These are phyloP conservation scores for Camelus dromedarius DNA, from an alignment of 2,113 vertebrate genomes.

Conservation along the genomic window DNA sequence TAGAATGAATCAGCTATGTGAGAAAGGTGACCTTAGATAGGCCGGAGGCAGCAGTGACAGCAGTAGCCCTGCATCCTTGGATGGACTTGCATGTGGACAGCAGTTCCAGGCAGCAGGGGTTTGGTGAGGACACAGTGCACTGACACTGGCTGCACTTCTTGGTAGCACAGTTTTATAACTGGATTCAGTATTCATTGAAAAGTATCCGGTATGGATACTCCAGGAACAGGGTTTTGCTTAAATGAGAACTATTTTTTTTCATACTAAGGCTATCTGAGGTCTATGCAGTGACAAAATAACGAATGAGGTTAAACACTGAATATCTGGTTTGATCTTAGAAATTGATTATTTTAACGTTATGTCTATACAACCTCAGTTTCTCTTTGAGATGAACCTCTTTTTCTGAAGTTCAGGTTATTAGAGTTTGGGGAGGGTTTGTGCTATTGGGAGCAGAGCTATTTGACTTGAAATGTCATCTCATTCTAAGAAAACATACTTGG, in stretches of 20 bases:
- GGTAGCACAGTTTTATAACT: not conserved
- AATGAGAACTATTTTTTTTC: slow-evolving; percentile 2
- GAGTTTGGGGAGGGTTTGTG: slow-evolving; percentile 34
- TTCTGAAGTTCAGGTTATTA: slow-evolving; percentile 28
- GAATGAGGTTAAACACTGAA: not conserved
- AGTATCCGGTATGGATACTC: not conserved
- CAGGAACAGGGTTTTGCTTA: not conserved
- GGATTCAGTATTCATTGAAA: not conserved
- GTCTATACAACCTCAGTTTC: not conserved
- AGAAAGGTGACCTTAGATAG: slow-evolving; percentile 66
- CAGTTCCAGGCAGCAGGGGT: slow-evolving; percentile 50
- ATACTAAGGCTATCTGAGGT: not conserved
- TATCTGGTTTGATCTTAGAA: slow-evolving; percentile 24
- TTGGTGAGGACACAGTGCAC: not conserved
- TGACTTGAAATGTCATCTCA: slow-evolving; percentile 80
- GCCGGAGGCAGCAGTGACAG: not conserved
- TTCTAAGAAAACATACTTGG: slow-evolving; percentile 74
- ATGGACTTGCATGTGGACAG: not conserved
- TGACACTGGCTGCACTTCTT: not conserved
- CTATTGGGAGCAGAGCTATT: slow-evolving; percentile 62
- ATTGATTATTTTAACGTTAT: slow-evolving; percentile 27
- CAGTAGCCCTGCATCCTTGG: not conserved
- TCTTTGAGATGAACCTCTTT: not conserved
- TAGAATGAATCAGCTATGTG: not conserved
- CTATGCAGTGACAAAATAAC: not conserved